Evolutionary conservation across 2,797 vertebrate genomes (phyloP).

Genomic region (Arnoldichthys spilopterus): DNA sequence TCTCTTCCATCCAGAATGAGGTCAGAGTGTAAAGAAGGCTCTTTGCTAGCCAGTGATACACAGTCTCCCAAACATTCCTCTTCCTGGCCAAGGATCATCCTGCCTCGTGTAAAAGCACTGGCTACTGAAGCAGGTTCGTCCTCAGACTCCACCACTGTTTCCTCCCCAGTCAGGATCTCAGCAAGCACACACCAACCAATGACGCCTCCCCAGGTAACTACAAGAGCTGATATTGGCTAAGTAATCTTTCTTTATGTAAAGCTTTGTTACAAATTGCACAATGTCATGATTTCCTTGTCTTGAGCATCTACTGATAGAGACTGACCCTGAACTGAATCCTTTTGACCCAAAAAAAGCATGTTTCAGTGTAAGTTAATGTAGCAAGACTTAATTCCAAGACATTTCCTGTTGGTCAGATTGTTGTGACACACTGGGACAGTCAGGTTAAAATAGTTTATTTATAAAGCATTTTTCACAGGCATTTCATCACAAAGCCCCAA

Average conservation of each 20-base stretch:
- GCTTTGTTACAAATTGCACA: neutral
- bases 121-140: neutral
- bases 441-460: too few relatives aligned
- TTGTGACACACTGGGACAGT: too few relatives aligned
- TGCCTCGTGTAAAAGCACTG: constrained; percentile 12
- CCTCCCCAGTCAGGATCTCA: constrained; percentile 19
- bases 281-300: neutral
- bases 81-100: constrained; percentile 32
- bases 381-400: too few relatives aligned
- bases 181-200: neutral
- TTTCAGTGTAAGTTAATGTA: too few relatives aligned
- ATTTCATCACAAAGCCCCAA: too few relatives aligned
- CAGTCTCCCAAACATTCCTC: neutral
- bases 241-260: neutral
- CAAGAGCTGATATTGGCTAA: neutral
- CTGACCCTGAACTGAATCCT: too few relatives aligned
- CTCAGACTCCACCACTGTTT: neutral
- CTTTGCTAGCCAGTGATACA: neutral
- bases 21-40: constrained; percentile 1
- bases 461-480: too few relatives aligned
- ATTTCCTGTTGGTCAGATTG: too few relatives aligned
- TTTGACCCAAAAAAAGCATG: too few relatives aligned
- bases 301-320: neutral
- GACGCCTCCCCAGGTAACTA: constrained; percentile 17
- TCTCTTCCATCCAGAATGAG: neutral